A percentile compares a stretch with the other conserved stretches of the same genome.
Evolutionary conservation across 2,888 invertebrate species (phyloP).

Genomic region (Tetrapedia diversipes): DNA sequence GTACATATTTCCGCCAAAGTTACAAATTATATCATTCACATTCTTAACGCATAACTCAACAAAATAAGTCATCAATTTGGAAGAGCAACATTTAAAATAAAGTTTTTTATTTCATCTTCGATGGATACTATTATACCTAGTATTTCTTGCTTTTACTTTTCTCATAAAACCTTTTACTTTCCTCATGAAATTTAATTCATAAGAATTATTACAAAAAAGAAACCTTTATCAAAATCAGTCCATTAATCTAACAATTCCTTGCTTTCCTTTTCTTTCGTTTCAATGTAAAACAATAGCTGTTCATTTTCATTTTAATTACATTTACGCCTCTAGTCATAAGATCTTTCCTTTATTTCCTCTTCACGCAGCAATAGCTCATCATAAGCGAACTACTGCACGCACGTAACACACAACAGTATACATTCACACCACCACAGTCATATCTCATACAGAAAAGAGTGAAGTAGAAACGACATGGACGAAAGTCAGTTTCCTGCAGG

Average conservation of each 20-base stretch:
- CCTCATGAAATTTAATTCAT: not conserved
- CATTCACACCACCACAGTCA: no score
- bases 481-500: constrained; percentile 6
- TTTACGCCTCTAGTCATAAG: not conserved
- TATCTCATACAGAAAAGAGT: not conserved
- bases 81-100: not conserved
- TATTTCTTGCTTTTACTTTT: not conserved
- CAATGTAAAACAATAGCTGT: not conserved
- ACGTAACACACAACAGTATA: no score
- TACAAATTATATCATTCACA: no score
- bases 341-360: not conserved
- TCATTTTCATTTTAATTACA: not conserved
- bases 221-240: not conserved
- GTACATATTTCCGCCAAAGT: no score
- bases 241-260: not conserved
- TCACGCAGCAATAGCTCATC: not conserved
- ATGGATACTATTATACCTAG: not conserved
- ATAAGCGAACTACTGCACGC: no score
- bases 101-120: not conserved
- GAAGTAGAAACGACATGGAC: not conserved
- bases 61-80: no score
- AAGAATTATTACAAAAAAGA: not conserved
- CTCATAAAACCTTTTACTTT: no score
- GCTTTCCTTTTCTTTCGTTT: not conserved
- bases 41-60: no score